A percentile compares a stretch with the other conserved stretches of the same genome.
Evolutionary conservation across 2,797 vertebrate genomes (phyloP).

Genomic region (Microctenopoma stevenorrisi): DNA sequence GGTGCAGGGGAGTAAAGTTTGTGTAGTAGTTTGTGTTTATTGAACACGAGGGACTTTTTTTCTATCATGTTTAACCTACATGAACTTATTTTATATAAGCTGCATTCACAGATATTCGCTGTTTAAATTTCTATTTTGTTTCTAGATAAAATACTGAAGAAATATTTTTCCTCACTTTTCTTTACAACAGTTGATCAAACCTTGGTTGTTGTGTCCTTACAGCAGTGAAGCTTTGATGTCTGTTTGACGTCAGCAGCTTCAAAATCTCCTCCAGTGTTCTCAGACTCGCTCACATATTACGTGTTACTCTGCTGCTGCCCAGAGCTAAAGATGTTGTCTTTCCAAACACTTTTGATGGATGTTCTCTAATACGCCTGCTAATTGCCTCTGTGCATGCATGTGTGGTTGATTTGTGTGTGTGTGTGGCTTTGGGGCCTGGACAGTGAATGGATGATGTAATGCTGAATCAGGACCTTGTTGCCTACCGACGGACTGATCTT

Average conservation of each 20-base stretch:
- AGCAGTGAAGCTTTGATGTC: conserved; percentile 2
- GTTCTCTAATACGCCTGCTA: conserved; percentile 45
- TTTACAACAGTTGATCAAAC: neutral
- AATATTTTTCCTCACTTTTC: too few relatives aligned
- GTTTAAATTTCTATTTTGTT: too few relatives aligned
- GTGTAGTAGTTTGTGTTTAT: too few relatives aligned
- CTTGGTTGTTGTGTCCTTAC: neutral
- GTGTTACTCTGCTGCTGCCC: conserved; percentile 15
- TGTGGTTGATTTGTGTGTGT: conserved; percentile 32
- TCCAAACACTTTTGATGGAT: conserved; percentile 63
- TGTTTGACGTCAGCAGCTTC: conserved; percentile 26
- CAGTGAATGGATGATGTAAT: conserved; percentile 77
- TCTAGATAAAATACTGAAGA: too few relatives aligned
- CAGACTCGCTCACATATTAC: conserved; percentile 27
- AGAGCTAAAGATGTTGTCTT: conserved; percentile 48
- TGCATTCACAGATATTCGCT: too few relatives aligned
- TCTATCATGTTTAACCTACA: too few relatives aligned
- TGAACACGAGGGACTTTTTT: too few relatives aligned
- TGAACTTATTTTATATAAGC: too few relatives aligned
- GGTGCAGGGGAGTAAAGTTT: too few relatives aligned
- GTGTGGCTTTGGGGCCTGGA: conserved; percentile 44
- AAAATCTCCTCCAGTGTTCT: conserved; percentile 22
- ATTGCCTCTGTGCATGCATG: conserved; percentile 35
- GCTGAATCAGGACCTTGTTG: conserved; percentile 49
- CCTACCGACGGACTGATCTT: conserved; percentile 44